Evolutionary conservation across 2,888 invertebrate species (phyloP), one percentile per base, ranked within the genome.

Genomic region (Caenorhabditis plicata): DNA sequence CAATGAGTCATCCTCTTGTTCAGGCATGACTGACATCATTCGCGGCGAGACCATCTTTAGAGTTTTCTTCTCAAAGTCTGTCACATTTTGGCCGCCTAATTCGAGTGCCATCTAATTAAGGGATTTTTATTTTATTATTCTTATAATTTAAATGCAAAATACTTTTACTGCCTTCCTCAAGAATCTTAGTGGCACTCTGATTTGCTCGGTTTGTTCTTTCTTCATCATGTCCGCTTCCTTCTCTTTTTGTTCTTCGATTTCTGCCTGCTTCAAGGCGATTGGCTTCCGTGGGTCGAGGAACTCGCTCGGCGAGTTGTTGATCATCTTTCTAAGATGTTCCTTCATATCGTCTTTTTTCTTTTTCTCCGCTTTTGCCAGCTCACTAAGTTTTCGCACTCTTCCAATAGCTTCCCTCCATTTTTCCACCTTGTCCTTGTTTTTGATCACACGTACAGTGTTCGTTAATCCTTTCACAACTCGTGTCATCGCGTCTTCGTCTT

Each of bases 1-100:
- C 54, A 67, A 29, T 29, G 39, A 23, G 9, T 70, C 72, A n/a
- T 63, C 66, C 17, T 73, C 73, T 20, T 74, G 68, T 17, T 77
- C 78, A 8, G 77, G 75, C 26, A 76, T 68, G 19, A 78, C 57
- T 11, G 69, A 70, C 57, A 78, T 64, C 45, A 78, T 55, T 42
- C 78, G 48, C 20, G 78, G 78, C 1, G 78, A 78, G 31, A 61
- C 65, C 50, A 72, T 43, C 42, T 73, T 77, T 49, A 78, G 39
- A 2, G 74, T 78, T 52, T 77, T 79, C 20, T 75, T 65, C 25
- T 79, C 77, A 52, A 79, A 79, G 17, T 62, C 67, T 1, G 77
- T 62, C 7, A 70, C 65, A 48, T 78, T 75, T 48, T 76, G 50
- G 13, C 78, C 78, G 17, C 68, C 68, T 36, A 79, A 32, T 38